phyloP scores from a whole-genome alignment of 2,113 vertebrate genomes.

The Diadophis punctatus region DNA sequence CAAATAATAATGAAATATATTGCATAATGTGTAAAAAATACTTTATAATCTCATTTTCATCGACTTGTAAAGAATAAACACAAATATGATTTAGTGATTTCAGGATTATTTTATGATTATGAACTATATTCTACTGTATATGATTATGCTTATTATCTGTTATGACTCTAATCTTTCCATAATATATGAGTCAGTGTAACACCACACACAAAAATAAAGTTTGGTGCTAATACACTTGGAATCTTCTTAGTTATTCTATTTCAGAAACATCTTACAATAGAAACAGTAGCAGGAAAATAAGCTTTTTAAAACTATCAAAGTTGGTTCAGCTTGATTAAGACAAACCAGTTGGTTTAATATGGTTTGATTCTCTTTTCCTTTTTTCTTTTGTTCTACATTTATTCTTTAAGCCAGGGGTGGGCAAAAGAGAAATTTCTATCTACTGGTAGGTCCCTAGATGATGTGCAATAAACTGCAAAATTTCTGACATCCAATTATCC shows the following conservation, averaged over 20 bases:
- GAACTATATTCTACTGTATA: background rate
- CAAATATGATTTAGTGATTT: conserved; percentile 25
- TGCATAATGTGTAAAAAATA: background rate
- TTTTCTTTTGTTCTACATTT: conserved; percentile 36
- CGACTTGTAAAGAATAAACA: background rate
- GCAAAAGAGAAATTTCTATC: background rate
- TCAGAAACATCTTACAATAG: conserved; percentile 43
- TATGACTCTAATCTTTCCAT: conserved; percentile 1
- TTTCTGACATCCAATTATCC: background rate
- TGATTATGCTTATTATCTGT: background rate
- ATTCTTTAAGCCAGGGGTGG: background rate
- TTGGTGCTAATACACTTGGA: conserved; percentile 47
- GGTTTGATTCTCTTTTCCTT: conserved; percentile 46
- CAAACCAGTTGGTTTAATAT: conserved; percentile 49
- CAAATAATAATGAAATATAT: background rate
- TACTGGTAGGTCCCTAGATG: background rate
- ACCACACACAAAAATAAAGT: conserved; percentile 17
- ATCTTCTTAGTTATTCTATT: conserved; percentile 40
- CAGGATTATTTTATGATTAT: background rate
- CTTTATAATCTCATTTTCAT: background rate
- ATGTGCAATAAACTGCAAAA: background rate
- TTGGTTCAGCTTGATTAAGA: conserved; percentile 41
- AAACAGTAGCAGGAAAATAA: conserved; percentile 43
- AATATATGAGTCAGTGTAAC: conserved; percentile 48
- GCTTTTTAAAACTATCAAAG: conserved; percentile 47